Conservation (phyloP, 2,888 invertebrate genomes). For the Blastobasis lacticolella region DNA sequence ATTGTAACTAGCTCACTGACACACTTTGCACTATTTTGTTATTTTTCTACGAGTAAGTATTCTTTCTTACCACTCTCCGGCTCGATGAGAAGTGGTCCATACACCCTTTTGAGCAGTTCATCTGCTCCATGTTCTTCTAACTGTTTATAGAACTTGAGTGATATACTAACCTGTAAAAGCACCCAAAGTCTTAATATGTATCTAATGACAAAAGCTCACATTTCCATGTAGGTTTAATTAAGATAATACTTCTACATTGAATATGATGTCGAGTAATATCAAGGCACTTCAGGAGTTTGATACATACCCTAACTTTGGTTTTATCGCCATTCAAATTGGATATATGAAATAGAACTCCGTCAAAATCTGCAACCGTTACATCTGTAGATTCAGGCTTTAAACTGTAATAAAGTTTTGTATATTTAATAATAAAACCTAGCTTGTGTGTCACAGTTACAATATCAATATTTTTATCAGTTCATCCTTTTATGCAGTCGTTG, state of each 20-base stretch:
- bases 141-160: slow-evolving; percentile 98
- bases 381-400: slow-evolving; percentile 97
- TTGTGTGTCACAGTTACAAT: no score
- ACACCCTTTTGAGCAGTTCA: slow-evolving; percentile 94
- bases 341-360: slow-evolving; percentile 98
- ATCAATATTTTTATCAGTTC: no score
- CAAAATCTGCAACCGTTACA: slow-evolving; percentile 96
- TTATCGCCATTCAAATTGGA: slow-evolving; percentile 97
- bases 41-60: neutral
- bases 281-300: neutral
- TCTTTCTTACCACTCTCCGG: slow-evolving; percentile 85
- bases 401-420: slow-evolving; percentile 70
- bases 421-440: no score
- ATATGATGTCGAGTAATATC: no score
- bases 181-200: slow-evolving; percentile 3
- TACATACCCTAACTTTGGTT: slow-evolving; percentile 95
- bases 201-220: no score
- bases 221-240: no score
- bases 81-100: slow-evolving; percentile 86
- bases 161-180: slow-evolving; percentile 91
- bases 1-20: no score
- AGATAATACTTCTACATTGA: no score
- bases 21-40: neutral
- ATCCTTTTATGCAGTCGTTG: no score
- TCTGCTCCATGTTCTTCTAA: slow-evolving; percentile 99